Evolutionary conservation across 2,888 invertebrate species (phyloP).

Genomic region (Zygaena filipendulae): DNA sequence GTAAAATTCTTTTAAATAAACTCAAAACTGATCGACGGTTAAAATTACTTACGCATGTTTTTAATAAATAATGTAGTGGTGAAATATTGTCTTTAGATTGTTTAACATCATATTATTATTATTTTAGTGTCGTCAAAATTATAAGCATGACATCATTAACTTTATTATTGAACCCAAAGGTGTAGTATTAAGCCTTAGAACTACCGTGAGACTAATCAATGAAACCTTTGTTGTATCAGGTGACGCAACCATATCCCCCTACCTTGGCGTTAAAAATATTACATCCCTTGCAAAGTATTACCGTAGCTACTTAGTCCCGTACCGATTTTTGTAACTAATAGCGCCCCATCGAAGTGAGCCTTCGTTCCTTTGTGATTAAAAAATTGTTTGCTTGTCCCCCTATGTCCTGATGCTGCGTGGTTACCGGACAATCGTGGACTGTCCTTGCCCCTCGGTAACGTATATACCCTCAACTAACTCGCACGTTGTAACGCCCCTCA

Average conservation of each 20-base stretch:
- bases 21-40: no score
- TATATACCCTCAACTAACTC: conserved; percentile 45
- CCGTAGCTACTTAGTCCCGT: background rate
- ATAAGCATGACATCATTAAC: conserved; percentile 9
- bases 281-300: no score
- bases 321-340: background rate
- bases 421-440: conserved; percentile 35
- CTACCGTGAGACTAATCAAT: conserved; percentile 33
- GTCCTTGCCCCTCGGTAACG: conserved; percentile 46
- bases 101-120: no score
- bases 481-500: conserved; percentile 24
- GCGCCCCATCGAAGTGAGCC: background rate
- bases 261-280: conserved; percentile 48
- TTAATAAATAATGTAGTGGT: no score
- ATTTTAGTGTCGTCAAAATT: no score
- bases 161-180: conserved; percentile 51
- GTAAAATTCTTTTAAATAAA: no score
- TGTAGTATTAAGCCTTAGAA: conserved; percentile 36
- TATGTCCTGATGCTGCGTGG: conserved; percentile 57
- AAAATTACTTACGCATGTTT: no score
- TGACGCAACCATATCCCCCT: conserved; percentile 49
- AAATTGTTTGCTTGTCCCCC: conserved; percentile 58
- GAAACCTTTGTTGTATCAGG: conserved; percentile 24
- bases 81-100: no score
- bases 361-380: conserved; percentile 35